Evolutionary conservation across 2,797 vertebrate species (phyloP), one percentile per base, ranked within the genome.

Genomic region (Oryzias dopingdopingensis): DNA sequence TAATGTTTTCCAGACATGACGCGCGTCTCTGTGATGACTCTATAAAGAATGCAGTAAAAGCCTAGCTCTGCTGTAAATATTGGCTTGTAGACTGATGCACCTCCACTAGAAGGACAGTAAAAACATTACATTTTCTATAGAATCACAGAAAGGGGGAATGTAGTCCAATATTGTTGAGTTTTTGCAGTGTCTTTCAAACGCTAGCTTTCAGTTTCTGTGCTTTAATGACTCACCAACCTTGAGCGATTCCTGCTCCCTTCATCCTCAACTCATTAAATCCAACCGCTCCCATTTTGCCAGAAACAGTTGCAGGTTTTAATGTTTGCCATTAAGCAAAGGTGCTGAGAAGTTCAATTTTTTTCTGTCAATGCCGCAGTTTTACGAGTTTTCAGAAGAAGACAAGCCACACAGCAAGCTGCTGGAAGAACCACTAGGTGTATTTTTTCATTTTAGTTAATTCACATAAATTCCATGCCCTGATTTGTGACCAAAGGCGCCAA

Each of bases 311-410:
- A 51, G 37, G 46, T 84, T 81, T 55, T 37, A 37, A 74, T 75
- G 70, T 70, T 65, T 66, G 66, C 80, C 55, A 75, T 80, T 77
- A 81, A 81, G 75, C 61, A 68, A 75, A 79, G 74, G 71, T 77
- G 73, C 82, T 85, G 84, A 87, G 82, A 72, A 65, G 72, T 65
- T 70, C 65, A 17, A 79, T 70, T 76, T 78, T 80, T 79, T 79
- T 72, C 83, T 37, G 40, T 79, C 59, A 60, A 67, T 77, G 80
- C 87, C 77, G 26, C 86, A 84, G 48, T 62, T 73, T 81, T 85
- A 85, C 47, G 76, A 80, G 77, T 59, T 75, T 67, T 74, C 17
- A 49, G 64, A 59, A 71, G 63, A 81, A 56, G 66, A 64, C 32
- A 70, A 81, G 78, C 81, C 85, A 86, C 86, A 87, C 84, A 83